These are phyloP conservation scores for Bolborhynchus lineola DNA, from an alignment of 2,113 vertebrate species.

Conservation along the genomic window DNA sequence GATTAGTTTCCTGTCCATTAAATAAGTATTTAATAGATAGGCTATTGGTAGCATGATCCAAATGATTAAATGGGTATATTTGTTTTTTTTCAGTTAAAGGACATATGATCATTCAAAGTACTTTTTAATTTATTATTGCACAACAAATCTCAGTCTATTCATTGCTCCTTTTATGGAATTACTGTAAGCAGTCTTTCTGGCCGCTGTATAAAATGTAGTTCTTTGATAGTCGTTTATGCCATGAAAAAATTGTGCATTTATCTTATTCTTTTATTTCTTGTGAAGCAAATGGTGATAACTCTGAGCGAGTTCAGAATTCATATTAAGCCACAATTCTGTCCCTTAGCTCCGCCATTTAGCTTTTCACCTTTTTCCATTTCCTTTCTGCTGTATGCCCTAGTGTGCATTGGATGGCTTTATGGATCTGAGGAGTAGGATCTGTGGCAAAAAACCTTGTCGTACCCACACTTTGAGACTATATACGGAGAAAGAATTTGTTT, in stretches of 20 bases:
- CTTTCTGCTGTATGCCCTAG: not conserved
- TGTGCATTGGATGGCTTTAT: not conserved
- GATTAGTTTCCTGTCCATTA: not conserved
- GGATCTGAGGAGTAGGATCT: not conserved
- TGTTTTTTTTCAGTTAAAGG: not conserved
- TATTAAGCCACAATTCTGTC: not conserved
- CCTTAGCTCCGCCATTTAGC: not conserved
- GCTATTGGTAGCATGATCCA: not conserved
- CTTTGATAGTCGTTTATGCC: not conserved
- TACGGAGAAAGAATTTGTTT: not conserved
- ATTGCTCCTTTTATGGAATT: not conserved
- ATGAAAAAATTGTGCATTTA: not conserved
- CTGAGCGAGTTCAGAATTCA: not conserved
- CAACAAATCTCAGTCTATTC: not conserved
- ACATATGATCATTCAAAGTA: not conserved
- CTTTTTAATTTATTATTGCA: not conserved
- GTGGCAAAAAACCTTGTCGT: not conserved
- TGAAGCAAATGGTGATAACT: not conserved
- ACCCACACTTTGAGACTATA: not conserved
- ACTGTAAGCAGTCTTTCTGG: not conserved
- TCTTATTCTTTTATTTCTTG: not conserved
- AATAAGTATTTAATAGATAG: not conserved
- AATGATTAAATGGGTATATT: not conserved
- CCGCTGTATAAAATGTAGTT: not conserved
- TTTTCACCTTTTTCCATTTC: not conserved